phyloP scores from a whole-genome alignment of 2,113 vertebrate species.

The Ploceus nigricollis region DNA sequence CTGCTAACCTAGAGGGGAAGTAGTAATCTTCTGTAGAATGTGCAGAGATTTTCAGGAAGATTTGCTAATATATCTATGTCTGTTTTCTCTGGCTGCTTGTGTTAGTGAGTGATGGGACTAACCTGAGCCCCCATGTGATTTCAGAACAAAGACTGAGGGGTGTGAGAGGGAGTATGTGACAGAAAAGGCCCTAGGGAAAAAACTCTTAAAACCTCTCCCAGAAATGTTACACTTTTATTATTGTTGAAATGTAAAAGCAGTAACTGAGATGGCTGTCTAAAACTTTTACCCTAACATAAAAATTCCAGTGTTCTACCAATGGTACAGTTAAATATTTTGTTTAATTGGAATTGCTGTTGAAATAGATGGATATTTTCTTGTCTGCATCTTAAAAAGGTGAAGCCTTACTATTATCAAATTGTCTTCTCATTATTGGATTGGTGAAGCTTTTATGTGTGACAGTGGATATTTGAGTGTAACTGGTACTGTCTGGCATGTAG shows the following conservation, averaged over 20 bases:
- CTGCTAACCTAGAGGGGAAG: background rate
- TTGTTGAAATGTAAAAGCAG: background rate
- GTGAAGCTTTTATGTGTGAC: background rate
- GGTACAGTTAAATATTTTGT: background rate
- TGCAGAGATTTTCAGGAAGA: background rate
- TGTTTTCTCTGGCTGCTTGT: background rate
- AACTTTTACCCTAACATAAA: background rate
- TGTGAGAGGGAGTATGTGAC: background rate
- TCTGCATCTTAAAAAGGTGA: background rate
- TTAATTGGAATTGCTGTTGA: background rate
- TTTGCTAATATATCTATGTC: background rate
- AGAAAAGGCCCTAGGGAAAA: background rate
- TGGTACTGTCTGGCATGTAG: background rate
- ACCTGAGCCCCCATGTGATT: background rate
- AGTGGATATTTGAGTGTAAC: background rate
- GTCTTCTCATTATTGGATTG: background rate
- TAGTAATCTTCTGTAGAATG: background rate
- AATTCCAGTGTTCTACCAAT: background rate
- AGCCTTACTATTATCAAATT: background rate
- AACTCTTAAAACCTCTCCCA: background rate
- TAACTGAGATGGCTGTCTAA: background rate
- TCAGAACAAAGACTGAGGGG: background rate
- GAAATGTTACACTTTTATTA: background rate
- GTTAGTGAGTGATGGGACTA: background rate
- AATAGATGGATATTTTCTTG: background rate